Conservation (phyloP, 1,140 invertebrate species). For the Sarcophaga bullata region DNA sequence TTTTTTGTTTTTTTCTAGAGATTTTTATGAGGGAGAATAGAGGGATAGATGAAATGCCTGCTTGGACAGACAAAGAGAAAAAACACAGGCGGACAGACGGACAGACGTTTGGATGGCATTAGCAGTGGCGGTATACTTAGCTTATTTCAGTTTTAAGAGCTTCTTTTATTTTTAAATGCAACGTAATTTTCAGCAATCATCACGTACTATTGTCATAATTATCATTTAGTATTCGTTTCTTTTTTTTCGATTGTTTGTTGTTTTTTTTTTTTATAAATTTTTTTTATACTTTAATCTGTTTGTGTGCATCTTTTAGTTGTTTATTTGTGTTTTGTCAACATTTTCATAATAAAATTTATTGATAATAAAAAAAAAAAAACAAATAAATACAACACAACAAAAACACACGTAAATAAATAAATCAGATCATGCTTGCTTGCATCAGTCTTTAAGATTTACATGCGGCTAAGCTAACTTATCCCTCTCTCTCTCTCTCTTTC, state of each 20-base stretch:
- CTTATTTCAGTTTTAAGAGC: neutral
- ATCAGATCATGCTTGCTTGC: too few relatives aligned
- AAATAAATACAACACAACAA: too few relatives aligned
- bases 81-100: constrained; percentile 19
- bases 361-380: constrained; percentile 14
- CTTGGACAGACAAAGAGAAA: constrained; percentile 2
- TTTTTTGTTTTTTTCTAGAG: neutral
- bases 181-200: constrained; percentile 59
- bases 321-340: constrained; percentile 37
- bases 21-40: neutral
- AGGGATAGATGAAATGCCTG: neutral
- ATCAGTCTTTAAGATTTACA: too few relatives aligned
- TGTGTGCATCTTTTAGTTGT: constrained; percentile 34
- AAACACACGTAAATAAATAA: too few relatives aligned
- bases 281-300: constrained; percentile 47
- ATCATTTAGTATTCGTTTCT: constrained; percentile 52
- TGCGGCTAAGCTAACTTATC: too few relatives aligned
- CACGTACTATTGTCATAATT: constrained; percentile 66
- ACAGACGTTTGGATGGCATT: neutral
- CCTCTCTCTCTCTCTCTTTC: too few relatives aligned
- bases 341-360: constrained; percentile 40
- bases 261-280: neutral
- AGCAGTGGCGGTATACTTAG: too few relatives aligned
- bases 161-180: constrained; percentile 41
- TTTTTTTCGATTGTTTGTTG: too few relatives aligned